A percentile compares a stretch with the other conserved stretches of the same genome.
Conservation (phyloP, 2,888 invertebrate species). For the Cepaea hortensis region DNA sequence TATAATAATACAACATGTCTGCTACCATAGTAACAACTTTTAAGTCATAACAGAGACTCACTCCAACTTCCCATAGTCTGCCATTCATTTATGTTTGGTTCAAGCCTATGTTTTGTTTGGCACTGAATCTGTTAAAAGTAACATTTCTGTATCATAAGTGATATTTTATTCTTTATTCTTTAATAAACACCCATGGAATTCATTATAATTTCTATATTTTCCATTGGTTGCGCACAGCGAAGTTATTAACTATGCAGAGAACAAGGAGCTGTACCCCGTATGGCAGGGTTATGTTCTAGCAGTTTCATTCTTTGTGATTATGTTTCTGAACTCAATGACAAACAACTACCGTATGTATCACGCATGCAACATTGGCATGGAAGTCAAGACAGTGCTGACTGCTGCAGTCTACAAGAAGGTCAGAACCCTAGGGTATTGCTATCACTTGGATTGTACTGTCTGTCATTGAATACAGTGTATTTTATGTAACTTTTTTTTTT, state of each 20-base stretch:
- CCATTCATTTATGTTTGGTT: too few species aligned
- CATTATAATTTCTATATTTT: neutral
- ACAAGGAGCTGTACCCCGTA: slow-evolving; percentile 22
- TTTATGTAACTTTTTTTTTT: too few species aligned
- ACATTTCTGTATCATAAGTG: too few species aligned
- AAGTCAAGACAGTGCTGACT: slow-evolving; percentile 37
- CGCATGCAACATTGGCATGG: slow-evolving; percentile 40
- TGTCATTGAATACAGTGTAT: neutral
- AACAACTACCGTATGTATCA: slow-evolving; percentile 41
- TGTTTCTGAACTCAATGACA: slow-evolving; percentile 41
- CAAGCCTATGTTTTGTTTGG: too few species aligned
- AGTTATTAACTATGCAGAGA: slow-evolving; percentile 35
- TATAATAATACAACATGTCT: too few species aligned
- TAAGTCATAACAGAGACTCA: too few species aligned
- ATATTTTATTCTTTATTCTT: neutral
- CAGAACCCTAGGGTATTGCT: neutral
- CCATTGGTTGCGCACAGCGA: neutral
- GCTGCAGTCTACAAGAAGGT: slow-evolving; percentile 49
- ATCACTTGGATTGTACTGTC: neutral
- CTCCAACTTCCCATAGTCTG: too few species aligned
- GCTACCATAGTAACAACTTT: too few species aligned
- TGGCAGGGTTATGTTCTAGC: slow-evolving; percentile 81
- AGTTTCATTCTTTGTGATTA: slow-evolving; percentile 63
- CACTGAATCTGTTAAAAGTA: too few species aligned
- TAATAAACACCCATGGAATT: neutral